Evolutionary conservation across 2,113 vertebrate genomes (phyloP).

Genomic region (Hymenochirus boettgeri): DNA sequence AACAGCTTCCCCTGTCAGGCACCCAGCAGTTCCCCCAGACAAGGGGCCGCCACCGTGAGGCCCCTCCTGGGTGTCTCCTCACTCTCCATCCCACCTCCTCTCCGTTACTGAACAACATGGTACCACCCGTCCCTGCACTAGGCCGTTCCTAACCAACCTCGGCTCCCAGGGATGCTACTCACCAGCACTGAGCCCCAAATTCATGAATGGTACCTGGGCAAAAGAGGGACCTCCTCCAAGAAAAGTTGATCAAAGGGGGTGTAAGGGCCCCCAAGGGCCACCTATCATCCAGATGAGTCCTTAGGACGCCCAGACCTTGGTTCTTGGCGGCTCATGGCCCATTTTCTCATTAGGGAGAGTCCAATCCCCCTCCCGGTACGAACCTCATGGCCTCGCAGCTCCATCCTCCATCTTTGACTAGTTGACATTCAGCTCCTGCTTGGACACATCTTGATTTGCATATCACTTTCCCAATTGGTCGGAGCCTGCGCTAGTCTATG

Average conservation of each 20-base stretch:
- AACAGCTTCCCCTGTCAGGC: not conserved
- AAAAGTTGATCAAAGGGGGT: slow-evolving; percentile 33
- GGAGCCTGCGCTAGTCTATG: slow-evolving; percentile 66
- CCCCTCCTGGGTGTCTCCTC: slow-evolving; percentile 28
- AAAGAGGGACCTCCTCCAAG: slow-evolving; percentile 57
- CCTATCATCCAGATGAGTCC: not conserved
- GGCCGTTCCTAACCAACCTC: slow-evolving; percentile 58
- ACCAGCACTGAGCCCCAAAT: slow-evolving; percentile 46
- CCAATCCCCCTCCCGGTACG: slow-evolving; percentile 56
- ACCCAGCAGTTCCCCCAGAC: slow-evolving; percentile 6
- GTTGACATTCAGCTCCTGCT: slow-evolving; percentile 91
- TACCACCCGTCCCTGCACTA: slow-evolving; percentile 9
- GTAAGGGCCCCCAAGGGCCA: slow-evolving; percentile 1
- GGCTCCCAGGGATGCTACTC: slow-evolving; percentile 60
- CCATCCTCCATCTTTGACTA: slow-evolving; percentile 93
- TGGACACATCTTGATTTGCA: slow-evolving; percentile 83
- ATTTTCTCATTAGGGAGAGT: slow-evolving; percentile 10
- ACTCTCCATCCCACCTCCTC: slow-evolving; percentile 15
- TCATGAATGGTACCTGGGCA: slow-evolving; percentile 66
- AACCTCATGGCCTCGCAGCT: slow-evolving; percentile 78
- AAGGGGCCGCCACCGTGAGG: slow-evolving; percentile 8
- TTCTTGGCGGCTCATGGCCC: slow-evolving; percentile 1
- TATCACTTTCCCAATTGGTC: slow-evolving; percentile 68
- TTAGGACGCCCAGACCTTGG: not conserved
- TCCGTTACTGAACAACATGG: not conserved